Evolutionary conservation across 2,113 vertebrate species (phyloP), one percentile per base, ranked within the genome.

Genomic region (Carollia perspicillata): DNA sequence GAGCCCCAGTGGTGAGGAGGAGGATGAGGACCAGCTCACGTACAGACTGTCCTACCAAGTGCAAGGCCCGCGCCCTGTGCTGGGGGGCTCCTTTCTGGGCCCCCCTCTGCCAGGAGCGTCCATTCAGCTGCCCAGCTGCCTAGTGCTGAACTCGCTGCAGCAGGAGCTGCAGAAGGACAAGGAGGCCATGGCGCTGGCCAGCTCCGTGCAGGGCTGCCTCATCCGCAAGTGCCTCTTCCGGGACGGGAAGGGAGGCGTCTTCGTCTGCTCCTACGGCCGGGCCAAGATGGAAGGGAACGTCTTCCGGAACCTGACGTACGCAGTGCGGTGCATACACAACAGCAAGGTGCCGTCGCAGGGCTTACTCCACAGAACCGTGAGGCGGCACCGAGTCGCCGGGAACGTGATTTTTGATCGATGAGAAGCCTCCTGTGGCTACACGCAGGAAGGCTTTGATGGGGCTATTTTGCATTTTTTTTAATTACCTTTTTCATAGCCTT

Each of bases 91-190:
- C 13, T 95, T 92, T 3, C 93, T 97, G 28, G 95, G 98, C 53
- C 96, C 96, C 7, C 96, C 98, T 0, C 97, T 98, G 37, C 96
- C 75, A 22, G 95, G 97, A 68, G 98, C 98, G 6, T 94, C 98
- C 78, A 98, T 98, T 1, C 75, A 98, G 65, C 98, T 98, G 30
- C 98, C 98, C 79, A 98, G 78, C 3, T 98, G 98, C 93, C 98
- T 99, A 8, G 97, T 98, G 90, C 98, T 99, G 12, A 98, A 98
- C 95, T 98, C 97, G 2, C 94, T 99, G 91, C 98, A 98, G 92
- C 99, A 99, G 96, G 99, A 99, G 97, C 98, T 99, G 68, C 99
- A 99, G 65, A 98, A 98, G 95, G 99, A 99, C 97, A 98, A 98
- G 12, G 99, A 99, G 47, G 99, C 99, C 71, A 98, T 98, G 96